Conservation (phyloP, 2,888 invertebrate species). For the Biston stratarius region DNA sequence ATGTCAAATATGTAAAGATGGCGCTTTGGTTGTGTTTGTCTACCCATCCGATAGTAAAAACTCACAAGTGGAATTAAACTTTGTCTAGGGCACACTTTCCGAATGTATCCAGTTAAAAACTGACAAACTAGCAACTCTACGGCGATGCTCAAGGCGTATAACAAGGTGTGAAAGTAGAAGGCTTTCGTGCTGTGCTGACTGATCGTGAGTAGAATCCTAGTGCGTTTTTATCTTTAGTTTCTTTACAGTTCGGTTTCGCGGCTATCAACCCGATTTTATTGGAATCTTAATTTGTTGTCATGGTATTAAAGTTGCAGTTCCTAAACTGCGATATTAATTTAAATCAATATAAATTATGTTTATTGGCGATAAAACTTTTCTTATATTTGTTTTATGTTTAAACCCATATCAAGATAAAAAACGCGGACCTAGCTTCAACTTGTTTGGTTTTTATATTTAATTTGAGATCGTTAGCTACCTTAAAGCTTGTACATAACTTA, state of each 20-base stretch:
- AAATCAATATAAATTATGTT: slow-evolving; percentile 9
- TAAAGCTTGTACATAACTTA: no score
- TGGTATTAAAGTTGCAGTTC: slow-evolving; percentile 1
- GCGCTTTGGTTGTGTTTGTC: no score
- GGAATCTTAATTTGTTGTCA: slow-evolving; percentile 8
- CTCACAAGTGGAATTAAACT: no score
- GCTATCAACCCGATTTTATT: slow-evolving; percentile 15
- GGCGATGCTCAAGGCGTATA: no score
- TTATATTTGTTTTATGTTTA: neutral
- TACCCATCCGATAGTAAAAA: no score
- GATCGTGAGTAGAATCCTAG: neutral
- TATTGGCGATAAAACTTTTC: slow-evolving; percentile 6
- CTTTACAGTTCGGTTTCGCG: slow-evolving; percentile 21
- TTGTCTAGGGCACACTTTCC: no score
- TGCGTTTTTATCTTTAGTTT: slow-evolving; percentile 10
- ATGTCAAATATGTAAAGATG: no score
- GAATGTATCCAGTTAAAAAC: no score
- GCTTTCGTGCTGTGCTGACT: neutral
- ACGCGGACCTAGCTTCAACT: neutral
- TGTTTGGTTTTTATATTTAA: neutral
- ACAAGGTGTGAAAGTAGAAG: no score
- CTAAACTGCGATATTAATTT: slow-evolving; percentile 10
- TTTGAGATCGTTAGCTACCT: neutral
- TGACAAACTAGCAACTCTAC: no score
- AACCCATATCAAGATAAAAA: neutral